These are phyloP conservation scores for Pituophis catenifer DNA, from an alignment of 2,113 vertebrate species.

Conservation along the genomic window DNA sequence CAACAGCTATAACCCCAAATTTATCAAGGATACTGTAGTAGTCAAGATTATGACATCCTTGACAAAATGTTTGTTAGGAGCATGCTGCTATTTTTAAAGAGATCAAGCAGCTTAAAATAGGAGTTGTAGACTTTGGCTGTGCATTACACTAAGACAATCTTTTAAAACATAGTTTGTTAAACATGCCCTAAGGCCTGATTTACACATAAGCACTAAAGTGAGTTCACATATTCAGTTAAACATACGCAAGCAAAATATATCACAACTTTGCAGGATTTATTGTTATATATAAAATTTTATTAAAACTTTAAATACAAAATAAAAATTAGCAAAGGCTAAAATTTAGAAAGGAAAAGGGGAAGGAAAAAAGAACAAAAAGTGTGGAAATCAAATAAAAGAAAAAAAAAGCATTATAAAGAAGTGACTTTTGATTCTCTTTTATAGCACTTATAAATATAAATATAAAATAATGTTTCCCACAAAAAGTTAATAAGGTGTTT, in stretches of 20 bases:
- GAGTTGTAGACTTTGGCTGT: neutral
- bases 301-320: neutral
- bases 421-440: neutral
- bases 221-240: neutral
- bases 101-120: neutral
- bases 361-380: neutral
- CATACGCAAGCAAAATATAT: neutral
- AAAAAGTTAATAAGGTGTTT: neutral
- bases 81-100: neutral
- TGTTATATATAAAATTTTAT: neutral
- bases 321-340: neutral
- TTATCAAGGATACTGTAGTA: neutral
- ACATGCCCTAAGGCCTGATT: neutral
- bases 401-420: neutral
- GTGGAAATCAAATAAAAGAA: neutral
- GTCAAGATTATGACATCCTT: neutral
- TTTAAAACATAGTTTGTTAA: neutral
- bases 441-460: neutral
- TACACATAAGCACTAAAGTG: neutral
- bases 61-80: neutral
- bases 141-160: neutral
- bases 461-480: neutral
- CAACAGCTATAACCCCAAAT: neutral
- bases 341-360: neutral
- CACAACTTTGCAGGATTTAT: neutral